Percentiles rank a stretch among this genome's conserved stretches.
Evolutionary conservation across 2,888 invertebrate genomes (phyloP).

Genomic region (Sesia apiformis): DNA sequence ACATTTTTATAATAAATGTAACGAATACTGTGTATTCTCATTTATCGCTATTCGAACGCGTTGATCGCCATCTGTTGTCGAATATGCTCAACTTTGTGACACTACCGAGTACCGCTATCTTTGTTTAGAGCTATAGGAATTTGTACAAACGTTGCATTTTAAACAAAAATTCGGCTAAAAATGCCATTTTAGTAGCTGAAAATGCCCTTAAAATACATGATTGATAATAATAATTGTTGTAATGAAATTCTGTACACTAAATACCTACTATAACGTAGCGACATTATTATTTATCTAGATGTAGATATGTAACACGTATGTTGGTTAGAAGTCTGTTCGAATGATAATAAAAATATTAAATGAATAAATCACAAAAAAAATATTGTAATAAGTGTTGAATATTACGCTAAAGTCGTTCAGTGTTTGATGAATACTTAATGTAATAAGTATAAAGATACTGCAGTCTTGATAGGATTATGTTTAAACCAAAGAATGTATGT

Average conservation of each 20-base stretch:
- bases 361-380: slow-evolving; percentile 33
- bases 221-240: slow-evolving; percentile 17
- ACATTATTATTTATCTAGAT: slow-evolving; percentile 21
- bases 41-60: too few relatives aligned
- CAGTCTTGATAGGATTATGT: not conserved
- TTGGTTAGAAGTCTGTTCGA: slow-evolving; percentile 49
- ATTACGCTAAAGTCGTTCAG: slow-evolving; percentile 48
- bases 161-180: not conserved
- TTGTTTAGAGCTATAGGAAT: too few relatives aligned
- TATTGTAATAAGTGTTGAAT: slow-evolving; percentile 63
- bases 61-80: too few relatives aligned
- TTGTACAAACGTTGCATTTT: too few relatives aligned
- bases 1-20: too few relatives aligned
- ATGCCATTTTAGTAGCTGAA: slow-evolving; percentile 14
- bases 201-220: slow-evolving; percentile 20
- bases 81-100: too few relatives aligned
- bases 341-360: slow-evolving; percentile 39
- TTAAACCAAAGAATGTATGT: not conserved
- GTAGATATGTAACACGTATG: slow-evolving; percentile 45
- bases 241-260: not conserved
- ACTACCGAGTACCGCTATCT: too few relatives aligned
- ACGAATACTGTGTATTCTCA: too few relatives aligned
- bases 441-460: not conserved
- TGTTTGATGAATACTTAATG: slow-evolving; percentile 34
- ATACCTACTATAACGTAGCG: not conserved